Conservation (phyloP, 1,140 invertebrate genomes). For the Drosophila repleta region DNA sequence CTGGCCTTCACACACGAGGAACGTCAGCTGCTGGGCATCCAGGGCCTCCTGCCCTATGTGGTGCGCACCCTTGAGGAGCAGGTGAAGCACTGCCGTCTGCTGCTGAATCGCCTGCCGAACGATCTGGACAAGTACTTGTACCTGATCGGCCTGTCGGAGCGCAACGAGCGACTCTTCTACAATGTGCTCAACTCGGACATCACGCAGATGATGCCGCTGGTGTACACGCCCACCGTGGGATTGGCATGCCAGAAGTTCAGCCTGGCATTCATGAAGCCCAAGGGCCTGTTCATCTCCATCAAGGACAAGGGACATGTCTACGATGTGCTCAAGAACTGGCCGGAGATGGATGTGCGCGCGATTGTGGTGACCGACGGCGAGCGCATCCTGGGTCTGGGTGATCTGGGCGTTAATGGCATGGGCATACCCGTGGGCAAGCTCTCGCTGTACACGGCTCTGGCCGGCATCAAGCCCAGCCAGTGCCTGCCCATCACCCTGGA, state of each 20-base stretch:
- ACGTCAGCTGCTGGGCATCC: constrained; percentile 93
- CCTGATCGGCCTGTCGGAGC: constrained; percentile 91
- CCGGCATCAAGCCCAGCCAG: constrained; percentile 96
- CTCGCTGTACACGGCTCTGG: constrained; percentile 96
- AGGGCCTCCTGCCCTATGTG: constrained; percentile 91
- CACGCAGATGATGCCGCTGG: constrained; percentile 92
- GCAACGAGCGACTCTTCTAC: constrained; percentile 98
- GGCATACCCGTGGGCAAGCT: constrained; percentile 98
- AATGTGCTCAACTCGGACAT: constrained; percentile 95
- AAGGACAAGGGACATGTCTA: constrained; percentile 97
- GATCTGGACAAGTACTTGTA: constrained; percentile 95
- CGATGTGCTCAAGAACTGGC: constrained; percentile 87
- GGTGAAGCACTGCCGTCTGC: constrained; percentile 89
- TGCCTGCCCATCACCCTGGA: constrained; percentile 97
- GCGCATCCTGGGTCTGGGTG: constrained; percentile 96
- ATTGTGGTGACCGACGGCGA: constrained; percentile 98
- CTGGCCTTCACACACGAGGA: constrained; percentile 86
- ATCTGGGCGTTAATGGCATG: constrained; percentile 98
- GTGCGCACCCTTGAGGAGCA: constrained; percentile 95
- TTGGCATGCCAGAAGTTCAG: constrained; percentile 88
- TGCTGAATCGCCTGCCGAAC: constrained; percentile 91
- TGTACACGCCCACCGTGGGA: constrained; percentile 86
- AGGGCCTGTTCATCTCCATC: constrained; percentile 98
- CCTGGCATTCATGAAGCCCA: constrained; percentile 85
- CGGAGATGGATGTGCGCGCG: constrained; percentile 91